A percentile compares a stretch with the other conserved stretches of the same genome.
phyloP scores from a whole-genome alignment of 2,888 invertebrate species.

The Clunio marinus region DNA sequence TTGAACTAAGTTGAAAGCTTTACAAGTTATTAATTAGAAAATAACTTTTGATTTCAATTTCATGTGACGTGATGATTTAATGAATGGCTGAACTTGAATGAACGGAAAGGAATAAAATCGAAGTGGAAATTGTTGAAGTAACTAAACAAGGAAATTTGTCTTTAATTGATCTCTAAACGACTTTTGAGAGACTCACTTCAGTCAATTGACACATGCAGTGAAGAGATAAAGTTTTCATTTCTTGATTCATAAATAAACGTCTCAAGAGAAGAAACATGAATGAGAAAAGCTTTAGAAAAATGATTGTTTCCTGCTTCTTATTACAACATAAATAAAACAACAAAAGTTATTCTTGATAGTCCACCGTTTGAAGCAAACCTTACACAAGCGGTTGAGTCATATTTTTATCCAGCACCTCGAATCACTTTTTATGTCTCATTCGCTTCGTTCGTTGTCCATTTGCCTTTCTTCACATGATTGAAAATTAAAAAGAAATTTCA shows the following conservation, averaged over 20 bases:
- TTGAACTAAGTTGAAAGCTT: too few species aligned
- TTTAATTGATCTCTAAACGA: not conserved
- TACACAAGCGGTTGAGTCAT: not conserved
- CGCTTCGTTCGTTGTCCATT: not conserved
- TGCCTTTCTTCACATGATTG: not conserved
- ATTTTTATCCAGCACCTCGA: too few species aligned
- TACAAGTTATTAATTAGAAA: too few species aligned
- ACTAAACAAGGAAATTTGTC: not conserved
- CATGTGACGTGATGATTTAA: not conserved
- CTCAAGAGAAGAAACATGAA: not conserved
- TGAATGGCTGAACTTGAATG: conserved; percentile 3
- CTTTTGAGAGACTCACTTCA: not conserved
- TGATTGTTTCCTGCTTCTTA: not conserved
- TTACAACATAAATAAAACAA: too few species aligned
- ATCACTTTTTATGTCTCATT: not conserved
- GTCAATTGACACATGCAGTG: not conserved
- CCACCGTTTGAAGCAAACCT: not conserved
- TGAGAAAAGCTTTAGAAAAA: not conserved
- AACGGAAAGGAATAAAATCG: too few species aligned
- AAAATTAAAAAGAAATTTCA: conserved; percentile 9
- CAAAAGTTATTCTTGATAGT: not conserved
- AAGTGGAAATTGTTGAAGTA: not conserved
- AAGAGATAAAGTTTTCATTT: too few species aligned
- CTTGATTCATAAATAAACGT: too few species aligned
- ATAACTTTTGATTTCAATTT: not conserved